Evolutionary conservation across 2,888 invertebrate genomes (phyloP), one percentile per base, ranked within the genome.

Genomic region (Colostygia pectinataria): DNA sequence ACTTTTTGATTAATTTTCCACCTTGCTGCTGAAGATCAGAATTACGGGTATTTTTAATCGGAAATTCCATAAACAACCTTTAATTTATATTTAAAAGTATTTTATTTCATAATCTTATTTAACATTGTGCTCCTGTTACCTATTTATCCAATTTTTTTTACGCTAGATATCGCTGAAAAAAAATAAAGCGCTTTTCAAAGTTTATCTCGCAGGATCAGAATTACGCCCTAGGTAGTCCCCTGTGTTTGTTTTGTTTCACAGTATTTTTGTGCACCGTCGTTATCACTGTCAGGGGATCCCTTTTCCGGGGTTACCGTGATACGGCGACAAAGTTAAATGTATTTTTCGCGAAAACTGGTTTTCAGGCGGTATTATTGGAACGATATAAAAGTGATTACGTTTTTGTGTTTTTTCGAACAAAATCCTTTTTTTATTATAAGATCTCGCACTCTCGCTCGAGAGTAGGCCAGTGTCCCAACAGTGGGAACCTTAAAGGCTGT

Each of bases 271-370:
- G 62, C 65, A 58, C 59, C 64, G 67, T 68, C 66, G 71, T 76
- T 77, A 80, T 80, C 74, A 71, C 68, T 75, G 74, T 73, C 73
- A 71, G 66, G 75, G 71, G 67, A 73, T 65, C 60, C 68, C 63
- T 69, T 65, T 74, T 66, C 70, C 73, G 61, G 70, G 74, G 74
- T 68, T 73, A 69, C 65, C 59, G 60, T 70, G 70, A 77, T 75
- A 76, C 67, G 71, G 72, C 66, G 70, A 71, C 76, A 70, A 74
- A 74, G 74, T 75, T 80, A 68, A 75, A 77, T 74, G 68, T 74
- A 73, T 76, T 75, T 72, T 65, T 63, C 46, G 33, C 29, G 42
- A 47, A 52, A 51, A 43, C 46, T 42, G 25, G 31, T 13, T 47
- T 29, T 20, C 23, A 31, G 31, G 38, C 3, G 20, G 5, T 20